Percentiles rank a stretch among this genome's conserved stretches.
phyloP scores from a whole-genome alignment of 2,113 vertebrate species.

The Girardinichthys multiradiatus region DNA sequence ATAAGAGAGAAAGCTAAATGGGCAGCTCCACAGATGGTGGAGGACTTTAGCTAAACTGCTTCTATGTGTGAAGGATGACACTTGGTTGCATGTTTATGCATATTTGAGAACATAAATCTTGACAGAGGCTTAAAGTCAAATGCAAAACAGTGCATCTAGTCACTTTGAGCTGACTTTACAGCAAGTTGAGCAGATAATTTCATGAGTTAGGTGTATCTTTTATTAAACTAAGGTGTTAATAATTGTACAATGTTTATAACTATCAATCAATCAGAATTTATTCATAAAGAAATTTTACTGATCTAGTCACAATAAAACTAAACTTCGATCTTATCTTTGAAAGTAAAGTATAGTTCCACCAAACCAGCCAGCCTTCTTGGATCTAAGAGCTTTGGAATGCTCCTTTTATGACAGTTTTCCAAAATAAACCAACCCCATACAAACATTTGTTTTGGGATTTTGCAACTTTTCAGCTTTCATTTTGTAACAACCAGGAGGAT shows the following conservation, averaged over 20 bases:
- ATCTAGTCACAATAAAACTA: too few species aligned
- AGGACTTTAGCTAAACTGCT: slow-evolving; percentile 53
- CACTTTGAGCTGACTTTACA: slow-evolving; percentile 42
- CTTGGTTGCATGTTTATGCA: slow-evolving; percentile 64
- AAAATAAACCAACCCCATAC: too few species aligned
- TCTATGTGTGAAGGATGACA: slow-evolving; percentile 61
- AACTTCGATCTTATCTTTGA: too few species aligned
- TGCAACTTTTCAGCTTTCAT: too few species aligned
- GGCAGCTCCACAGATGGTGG: slow-evolving; percentile 70
- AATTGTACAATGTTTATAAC: neutral
- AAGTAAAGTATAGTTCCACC: too few species aligned
- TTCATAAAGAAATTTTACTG: too few species aligned
- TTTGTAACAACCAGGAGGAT: too few species aligned
- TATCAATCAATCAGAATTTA: neutral
- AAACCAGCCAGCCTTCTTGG: too few species aligned
- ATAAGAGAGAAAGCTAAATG: slow-evolving; percentile 77
- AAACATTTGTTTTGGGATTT: too few species aligned
- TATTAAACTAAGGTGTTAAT: neutral
- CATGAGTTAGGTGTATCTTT: slow-evolving; percentile 26
- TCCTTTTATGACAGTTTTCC: too few species aligned
- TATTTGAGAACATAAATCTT: slow-evolving; percentile 51
- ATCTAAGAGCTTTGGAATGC: too few species aligned
- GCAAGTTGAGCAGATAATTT: slow-evolving; percentile 59
- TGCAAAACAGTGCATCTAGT: slow-evolving; percentile 51
- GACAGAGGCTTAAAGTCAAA: slow-evolving; percentile 64